Evolutionary conservation across 2,888 invertebrate species (phyloP), one percentile per base, ranked within the genome.

Genomic region (Cataglyphis rosenhaueri): DNA sequence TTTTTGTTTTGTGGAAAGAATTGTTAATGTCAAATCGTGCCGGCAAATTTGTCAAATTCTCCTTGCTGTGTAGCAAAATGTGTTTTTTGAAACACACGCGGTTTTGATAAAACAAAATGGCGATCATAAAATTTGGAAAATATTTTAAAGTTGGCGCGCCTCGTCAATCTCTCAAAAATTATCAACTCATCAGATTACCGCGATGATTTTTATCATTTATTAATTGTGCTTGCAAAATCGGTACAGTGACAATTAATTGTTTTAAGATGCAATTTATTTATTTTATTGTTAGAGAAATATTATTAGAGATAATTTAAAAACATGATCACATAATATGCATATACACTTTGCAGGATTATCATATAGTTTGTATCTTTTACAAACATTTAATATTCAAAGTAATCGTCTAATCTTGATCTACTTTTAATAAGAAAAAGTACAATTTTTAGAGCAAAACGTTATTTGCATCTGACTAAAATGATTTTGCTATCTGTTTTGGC

Each of bases 91-190:
- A 55, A 35, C 52, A 38, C 21, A 41, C n/a, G 65, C 41, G 55
- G 64, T n/a, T n/a, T n/a, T 15, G 32, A 32, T 32, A 12, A 55
- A 48, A n/a, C 1, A 18, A 18, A 48, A 48, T 18, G 8, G 6
- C 52, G 15, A 48, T 25, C 21, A 52, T 48, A 3, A 65, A 52
- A 48, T 64, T 52, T 55, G 76, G 41, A 76, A 76, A 55, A 55
- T 32, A 15, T 76, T 29, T 76, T 18, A n/a, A 18, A 55, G 12
- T 32, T 38, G 29, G 12, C 18, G 15, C 15, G 3, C 10, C n/a
- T 52, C 38, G 6, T 18, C 18, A 12, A 21, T 48, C 41, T 5
- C 32, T 62, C 25, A 9, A 18, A 75, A 64, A 75, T 8, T 65
- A 35, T 64, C 12, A 6, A 18, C 5, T 3, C 8, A 32, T 18